Base-by-base conservation (phyloP, 2,113 vertebrate genomes). In the Grammatotria lemairii region DNA sequence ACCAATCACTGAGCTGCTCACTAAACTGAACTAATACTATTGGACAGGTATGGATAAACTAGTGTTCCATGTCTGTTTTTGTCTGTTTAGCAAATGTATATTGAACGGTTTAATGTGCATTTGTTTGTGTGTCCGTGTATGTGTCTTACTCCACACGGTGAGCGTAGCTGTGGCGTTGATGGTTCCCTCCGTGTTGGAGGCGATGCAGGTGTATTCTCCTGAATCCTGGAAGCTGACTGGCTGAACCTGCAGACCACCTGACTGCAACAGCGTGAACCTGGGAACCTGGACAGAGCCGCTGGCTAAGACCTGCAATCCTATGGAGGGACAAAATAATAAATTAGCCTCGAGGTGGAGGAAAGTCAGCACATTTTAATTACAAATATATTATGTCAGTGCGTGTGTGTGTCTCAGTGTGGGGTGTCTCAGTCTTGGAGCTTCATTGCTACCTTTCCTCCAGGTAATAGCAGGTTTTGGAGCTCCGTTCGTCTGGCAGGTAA, bases 391-490 rank as follows among this genome's bases (percentile, higher is more conserved):
- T 75, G 57, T 58, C 19, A 8, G 55, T n/a, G 60, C 11, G 47
- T 73, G 7, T 21, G 57, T 35, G 23, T 49, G n/a, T 58, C 28
- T 80, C 8, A 28, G 55, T 16, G 73, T 82, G 49, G 31, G 19
- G 1, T 6, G 53, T 35, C 17, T 63, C 19, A 38, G 60, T 78
- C 40, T 38, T 51, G 80, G 54, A 53, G 5, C n/a, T 21, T 31
- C 45, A n/a, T 49, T 31, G 11, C 21, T 96, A 98, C 98, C 98
- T 97, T 93, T 98, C 91, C 94, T 98, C 98, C 98, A 99, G 2
- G 96, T 96, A 92, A 99, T 97, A 92, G 98, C 96, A 1, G 98
- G 97, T 55, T 97, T 98, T 23, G 98, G 98, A 33, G 98, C 98
- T 19, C 98, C 98, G 0, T 96, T 97, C 7, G 98, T 97, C 81